Evolutionary conservation across 2,797 vertebrate genomes (phyloP).

Genomic region (Helicolenus hilgendorfi): DNA sequence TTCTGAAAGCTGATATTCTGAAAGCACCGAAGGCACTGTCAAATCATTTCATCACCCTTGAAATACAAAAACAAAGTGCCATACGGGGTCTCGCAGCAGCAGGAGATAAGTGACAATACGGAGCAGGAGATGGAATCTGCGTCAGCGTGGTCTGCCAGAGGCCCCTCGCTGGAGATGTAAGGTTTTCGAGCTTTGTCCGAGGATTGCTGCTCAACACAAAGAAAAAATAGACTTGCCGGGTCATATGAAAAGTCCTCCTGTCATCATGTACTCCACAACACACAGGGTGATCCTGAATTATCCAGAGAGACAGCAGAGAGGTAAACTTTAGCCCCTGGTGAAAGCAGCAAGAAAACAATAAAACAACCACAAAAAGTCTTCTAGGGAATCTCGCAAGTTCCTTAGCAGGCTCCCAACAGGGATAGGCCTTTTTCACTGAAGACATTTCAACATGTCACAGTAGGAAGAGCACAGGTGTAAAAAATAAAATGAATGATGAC

Average conservation of each 20-base stretch:
- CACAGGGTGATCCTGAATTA: background rate
- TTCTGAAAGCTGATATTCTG: constrained; percentile 5
- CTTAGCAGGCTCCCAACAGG: too few species aligned
- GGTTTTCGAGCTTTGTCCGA: background rate
- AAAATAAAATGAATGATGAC: background rate
- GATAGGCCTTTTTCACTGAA: background rate
- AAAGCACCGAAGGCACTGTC: constrained; percentile 20
- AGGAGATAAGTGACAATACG: constrained; percentile 44
- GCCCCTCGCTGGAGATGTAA: background rate
- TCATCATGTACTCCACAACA: background rate
- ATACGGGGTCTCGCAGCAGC: constrained; percentile 7
- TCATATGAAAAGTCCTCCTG: background rate
- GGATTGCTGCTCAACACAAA: constrained; percentile 16
- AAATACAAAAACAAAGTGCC: background rate
- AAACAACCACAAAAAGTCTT: background rate
- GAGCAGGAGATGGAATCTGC: constrained; percentile 38
- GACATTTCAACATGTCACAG: background rate
- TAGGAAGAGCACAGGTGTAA: background rate
- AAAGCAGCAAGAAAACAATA: background rate
- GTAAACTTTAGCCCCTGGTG: background rate
- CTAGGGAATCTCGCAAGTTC: background rate
- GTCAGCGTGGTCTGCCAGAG: constrained; percentile 21
- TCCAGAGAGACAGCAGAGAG: background rate
- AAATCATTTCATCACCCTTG: constrained; percentile 60
- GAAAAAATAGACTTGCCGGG: background rate